A percentile compares a stretch with the other conserved stretches of the same genome.
phyloP scores from a whole-genome alignment of 1,140 invertebrate genomes.

The Mamestra configurata region DNA sequence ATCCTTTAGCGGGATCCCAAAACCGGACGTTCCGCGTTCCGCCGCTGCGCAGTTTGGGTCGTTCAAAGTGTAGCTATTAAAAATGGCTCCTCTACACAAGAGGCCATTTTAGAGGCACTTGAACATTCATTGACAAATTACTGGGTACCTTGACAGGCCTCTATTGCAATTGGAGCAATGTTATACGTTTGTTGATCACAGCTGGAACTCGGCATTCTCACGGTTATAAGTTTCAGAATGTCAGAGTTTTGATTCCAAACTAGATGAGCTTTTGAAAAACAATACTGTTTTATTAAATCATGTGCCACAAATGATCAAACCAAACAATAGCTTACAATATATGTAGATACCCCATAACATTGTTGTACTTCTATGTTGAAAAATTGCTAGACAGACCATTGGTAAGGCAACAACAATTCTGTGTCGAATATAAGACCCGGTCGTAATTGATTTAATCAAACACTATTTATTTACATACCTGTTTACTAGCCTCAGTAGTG shows the following conservation, averaged over 20 bases:
- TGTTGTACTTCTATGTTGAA: too few relatives aligned
- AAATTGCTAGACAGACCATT: too few relatives aligned
- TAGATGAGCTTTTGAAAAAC: too few relatives aligned
- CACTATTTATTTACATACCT: not conserved
- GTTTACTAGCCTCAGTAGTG: not conserved
- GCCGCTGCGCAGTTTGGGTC: conserved; percentile 13
- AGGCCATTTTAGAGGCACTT: conserved; percentile 35
- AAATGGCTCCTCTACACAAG: conserved; percentile 27
- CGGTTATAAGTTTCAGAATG: too few relatives aligned
- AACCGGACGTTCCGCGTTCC: not conserved
- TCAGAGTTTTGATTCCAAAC: too few relatives aligned
- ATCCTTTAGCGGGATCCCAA: not conserved
- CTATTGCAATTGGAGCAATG: conserved; percentile 1
- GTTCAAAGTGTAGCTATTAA: conserved; percentile 25
- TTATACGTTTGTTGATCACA: not conserved
- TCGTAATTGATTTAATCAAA: not conserved
- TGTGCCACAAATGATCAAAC: too few relatives aligned
- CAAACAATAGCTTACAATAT: too few relatives aligned
- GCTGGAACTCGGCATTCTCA: too few relatives aligned
- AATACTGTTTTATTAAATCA: too few relatives aligned
- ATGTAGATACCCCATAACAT: too few relatives aligned
- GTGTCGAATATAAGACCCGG: not conserved
- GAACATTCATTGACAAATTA: conserved; percentile 18
- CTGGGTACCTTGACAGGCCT: not conserved
- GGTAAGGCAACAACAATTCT: too few relatives aligned